Evolutionary conservation across 2,113 vertebrate genomes (phyloP), one percentile per base, ranked within the genome.

Genomic region (Solea senegalensis): DNA sequence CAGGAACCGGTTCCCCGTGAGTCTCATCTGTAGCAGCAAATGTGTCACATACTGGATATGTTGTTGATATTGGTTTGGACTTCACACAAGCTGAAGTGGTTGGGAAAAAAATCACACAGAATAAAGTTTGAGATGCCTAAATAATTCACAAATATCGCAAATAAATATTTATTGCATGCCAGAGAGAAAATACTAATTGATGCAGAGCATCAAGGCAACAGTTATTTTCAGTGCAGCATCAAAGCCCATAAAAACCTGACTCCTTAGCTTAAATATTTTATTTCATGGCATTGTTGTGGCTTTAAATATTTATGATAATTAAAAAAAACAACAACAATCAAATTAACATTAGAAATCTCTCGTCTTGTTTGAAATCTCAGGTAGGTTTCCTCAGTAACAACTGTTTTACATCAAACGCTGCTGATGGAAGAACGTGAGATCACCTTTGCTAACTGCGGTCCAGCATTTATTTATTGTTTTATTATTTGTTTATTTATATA

Each of bases 121-220:
- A 69, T 69, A 39, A 68, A 71, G 65, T 56, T 39, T 52, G 54
- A 50, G 12, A 5, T 15, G 16, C 26, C 21, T 67, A 54, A 74
- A 81, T 67, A 4, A 74, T 76, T 78, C 13, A 67, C 6, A 15
- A 7, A 56, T 16, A 59, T 46, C 52, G 11, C n/a, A 27, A 60
- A 62, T 76, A 64, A 75, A 69, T 81, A 75, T 77, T 73, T 12
- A 65, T 58, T 44, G 54, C 28, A 7, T 21, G 26, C 57, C 28
- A 28, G 67, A 75, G 14, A 48, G 45, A 65, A 60, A 5, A 12
- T 8, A 69, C 43, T 79, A 80, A 79, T 50, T 81, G 56, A 46
- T 68, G 57, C 48, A 76, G 48, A 49, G 50, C 34, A 53, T 58
- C 50, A 7, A 9, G 45, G 21, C 52, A 66, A 53, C 21, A 9